Evolutionary conservation across 2,797 vertebrate species (phyloP).

Genomic region (Heliangelus exortis): DNA sequence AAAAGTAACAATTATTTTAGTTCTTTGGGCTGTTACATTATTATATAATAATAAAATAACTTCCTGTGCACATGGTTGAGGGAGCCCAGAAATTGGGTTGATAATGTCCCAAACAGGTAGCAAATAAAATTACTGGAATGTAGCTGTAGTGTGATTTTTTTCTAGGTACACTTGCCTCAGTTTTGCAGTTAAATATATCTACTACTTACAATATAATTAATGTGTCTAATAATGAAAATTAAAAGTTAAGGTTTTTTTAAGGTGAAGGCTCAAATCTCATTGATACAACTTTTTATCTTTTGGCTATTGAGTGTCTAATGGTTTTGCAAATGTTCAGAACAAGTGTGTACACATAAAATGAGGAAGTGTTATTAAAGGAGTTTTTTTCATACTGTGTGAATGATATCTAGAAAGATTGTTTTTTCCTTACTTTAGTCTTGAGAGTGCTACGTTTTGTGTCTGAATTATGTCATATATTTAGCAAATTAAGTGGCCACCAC

Average conservation of each 20-base stretch:
- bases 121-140: background rate
- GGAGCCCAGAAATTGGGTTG: background rate
- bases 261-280: background rate
- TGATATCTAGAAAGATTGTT: background rate
- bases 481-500: background rate
- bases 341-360: background rate
- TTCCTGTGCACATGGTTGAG: background rate
- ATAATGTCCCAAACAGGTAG: background rate
- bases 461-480: background rate
- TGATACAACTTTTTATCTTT: background rate
- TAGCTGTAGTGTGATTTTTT: background rate
- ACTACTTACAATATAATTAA: background rate
- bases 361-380: background rate
- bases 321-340: background rate
- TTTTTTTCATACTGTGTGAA: background rate
- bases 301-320: background rate
- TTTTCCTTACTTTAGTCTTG: background rate
- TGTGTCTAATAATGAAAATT: background rate
- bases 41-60: background rate
- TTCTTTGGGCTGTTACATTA: background rate
- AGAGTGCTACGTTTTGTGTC: background rate
- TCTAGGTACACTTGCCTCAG: background rate
- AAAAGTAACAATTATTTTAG: background rate
- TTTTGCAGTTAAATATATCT: background rate
- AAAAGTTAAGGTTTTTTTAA: background rate